phyloP scores from a whole-genome alignment of 2,888 invertebrate species.

The Barypeithes pellucidus region DNA sequence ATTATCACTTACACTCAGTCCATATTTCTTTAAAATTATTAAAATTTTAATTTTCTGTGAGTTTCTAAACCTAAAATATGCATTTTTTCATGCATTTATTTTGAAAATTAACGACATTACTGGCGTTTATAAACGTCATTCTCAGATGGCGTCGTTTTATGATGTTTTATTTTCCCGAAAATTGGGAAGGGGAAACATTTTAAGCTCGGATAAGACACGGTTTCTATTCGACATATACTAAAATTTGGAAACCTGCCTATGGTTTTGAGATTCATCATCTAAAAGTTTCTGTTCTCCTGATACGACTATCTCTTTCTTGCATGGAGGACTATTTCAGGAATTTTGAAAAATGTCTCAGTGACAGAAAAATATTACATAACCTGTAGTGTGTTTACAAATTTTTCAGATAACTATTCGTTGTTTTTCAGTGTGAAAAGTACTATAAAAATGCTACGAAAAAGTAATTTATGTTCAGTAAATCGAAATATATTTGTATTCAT shows the following conservation, averaged over 20 bases:
- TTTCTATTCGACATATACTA: neutral
- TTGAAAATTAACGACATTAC: constrained; percentile 54
- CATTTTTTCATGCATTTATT: constrained; percentile 42
- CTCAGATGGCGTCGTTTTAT: constrained; percentile 42
- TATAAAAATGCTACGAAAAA: constrained; percentile 28
- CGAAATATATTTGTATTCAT: constrained; percentile 23
- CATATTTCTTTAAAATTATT: constrained; percentile 30
- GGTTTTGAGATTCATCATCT: neutral
- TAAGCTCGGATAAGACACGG: neutral
- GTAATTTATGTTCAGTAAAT: constrained; percentile 25
- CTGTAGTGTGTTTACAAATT: constrained; percentile 7
- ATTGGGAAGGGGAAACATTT: neutral
- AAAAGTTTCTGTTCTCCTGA: neutral
- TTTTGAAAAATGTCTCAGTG: neutral
- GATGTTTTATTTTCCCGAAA: constrained; percentile 7
- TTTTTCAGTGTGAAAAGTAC: too few species aligned
- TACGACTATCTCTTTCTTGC: neutral
- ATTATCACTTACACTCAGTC: constrained; percentile 24
- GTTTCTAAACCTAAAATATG: constrained; percentile 26
- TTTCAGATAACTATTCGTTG: too few species aligned
- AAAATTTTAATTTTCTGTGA: constrained; percentile 47
- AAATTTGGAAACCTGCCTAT: neutral
- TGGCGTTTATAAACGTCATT: constrained; percentile 43
- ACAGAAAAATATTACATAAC: constrained; percentile 13
- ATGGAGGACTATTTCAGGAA: constrained; percentile 6